A percentile compares a stretch with the other conserved stretches of the same genome.
Evolutionary conservation across 1,140 invertebrate species (phyloP).

Genomic region (Dolichoris vasculosae): DNA sequence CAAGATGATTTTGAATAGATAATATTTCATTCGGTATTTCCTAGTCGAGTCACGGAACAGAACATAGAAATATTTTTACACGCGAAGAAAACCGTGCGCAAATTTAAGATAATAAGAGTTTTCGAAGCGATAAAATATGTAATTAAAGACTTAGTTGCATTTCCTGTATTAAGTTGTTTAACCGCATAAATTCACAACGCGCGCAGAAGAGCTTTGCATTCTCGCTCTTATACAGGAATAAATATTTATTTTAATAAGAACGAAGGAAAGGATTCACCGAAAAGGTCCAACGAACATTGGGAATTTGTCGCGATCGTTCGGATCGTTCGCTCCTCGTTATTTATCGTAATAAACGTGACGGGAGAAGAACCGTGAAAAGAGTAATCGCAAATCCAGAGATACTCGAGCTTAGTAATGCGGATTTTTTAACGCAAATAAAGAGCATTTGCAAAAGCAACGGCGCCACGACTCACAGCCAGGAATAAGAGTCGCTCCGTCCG

Average conservation of each 20-base stretch:
- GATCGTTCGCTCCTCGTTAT: no score
- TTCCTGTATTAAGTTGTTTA: background rate
- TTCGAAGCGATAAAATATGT: background rate
- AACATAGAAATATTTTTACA: background rate
- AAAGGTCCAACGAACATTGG: no score
- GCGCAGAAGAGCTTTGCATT: no score
- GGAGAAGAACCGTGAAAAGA: background rate
- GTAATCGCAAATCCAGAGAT: background rate
- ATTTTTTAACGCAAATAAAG: background rate
- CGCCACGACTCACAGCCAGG: background rate
- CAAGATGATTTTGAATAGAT: background rate
- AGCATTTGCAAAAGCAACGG: background rate
- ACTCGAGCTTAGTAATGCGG: background rate
- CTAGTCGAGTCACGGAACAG: background rate
- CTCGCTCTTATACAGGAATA: no score
- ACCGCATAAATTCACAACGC: no score
- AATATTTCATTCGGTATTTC: background rate
- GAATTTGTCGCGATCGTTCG: no score
- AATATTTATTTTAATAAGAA: no score
- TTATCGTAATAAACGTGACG: background rate
- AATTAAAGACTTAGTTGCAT: background rate
- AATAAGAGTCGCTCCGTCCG: background rate
- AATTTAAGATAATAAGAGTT: background rate
- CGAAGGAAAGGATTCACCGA: no score
- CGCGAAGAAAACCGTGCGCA: background rate